Evolutionary conservation across 2,113 vertebrate genomes (phyloP).

Genomic region (Antennarius striatus): DNA sequence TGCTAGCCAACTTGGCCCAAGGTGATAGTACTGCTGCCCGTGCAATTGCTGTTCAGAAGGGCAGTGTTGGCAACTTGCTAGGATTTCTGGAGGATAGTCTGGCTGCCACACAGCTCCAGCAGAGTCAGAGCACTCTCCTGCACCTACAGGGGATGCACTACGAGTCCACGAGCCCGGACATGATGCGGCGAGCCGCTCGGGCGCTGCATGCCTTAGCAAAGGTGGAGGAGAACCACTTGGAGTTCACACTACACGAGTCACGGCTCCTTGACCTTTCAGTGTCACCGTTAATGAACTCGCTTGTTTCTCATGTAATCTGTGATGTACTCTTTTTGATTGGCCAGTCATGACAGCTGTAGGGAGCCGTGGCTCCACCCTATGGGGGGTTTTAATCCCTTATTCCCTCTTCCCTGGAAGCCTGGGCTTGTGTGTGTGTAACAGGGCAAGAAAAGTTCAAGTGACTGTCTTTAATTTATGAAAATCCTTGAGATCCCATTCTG

Average conservation of each 20-base stretch:
- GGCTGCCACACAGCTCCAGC: slow-evolving; percentile 96
- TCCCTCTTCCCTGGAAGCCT: slow-evolving; percentile 80
- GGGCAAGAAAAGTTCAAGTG: slow-evolving; percentile 91
- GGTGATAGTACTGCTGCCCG: slow-evolving; percentile 95
- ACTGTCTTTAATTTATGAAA: slow-evolving; percentile 99
- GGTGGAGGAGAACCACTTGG: slow-evolving; percentile 98
- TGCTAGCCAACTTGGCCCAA: slow-evolving; percentile 98
- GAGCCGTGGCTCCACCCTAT: slow-evolving; percentile 81
- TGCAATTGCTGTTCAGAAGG: slow-evolving; percentile 96
- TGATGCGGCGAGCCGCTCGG: slow-evolving; percentile 97
- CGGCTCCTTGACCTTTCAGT: slow-evolving; percentile 99
- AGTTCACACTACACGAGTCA: slow-evolving; percentile 99
- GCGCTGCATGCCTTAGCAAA: slow-evolving; percentile 97
- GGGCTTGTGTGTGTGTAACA: slow-evolving; percentile 90
- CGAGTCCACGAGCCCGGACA: slow-evolving; percentile 98
- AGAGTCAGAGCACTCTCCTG: slow-evolving; percentile 93
- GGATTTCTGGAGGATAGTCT: slow-evolving; percentile 98
- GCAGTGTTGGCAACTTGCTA: slow-evolving; percentile 95
- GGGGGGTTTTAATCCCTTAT: slow-evolving; percentile 59
- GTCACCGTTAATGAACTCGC: slow-evolving; percentile 98
- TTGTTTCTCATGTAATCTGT: slow-evolving; percentile 99
- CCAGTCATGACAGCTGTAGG: slow-evolving; percentile 99
- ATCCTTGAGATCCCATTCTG: slow-evolving; percentile 97
- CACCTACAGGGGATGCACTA: slow-evolving; percentile 96
- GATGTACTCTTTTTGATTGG: slow-evolving; percentile 99